These are phyloP conservation scores for Archips xylosteana DNA, from an alignment of 2,888 invertebrate genomes.

Conservation along the genomic window DNA sequence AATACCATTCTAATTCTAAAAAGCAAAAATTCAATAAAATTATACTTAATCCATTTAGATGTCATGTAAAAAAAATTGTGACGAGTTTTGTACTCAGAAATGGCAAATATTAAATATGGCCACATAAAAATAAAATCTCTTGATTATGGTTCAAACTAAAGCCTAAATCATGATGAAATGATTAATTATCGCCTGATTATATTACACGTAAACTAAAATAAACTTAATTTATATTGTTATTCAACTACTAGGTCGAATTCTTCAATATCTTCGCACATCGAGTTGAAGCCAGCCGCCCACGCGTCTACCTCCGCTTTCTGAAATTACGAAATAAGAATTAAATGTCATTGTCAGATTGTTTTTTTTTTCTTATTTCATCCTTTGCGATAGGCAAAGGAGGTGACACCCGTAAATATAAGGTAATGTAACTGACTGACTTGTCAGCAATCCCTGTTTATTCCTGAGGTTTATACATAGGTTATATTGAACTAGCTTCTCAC, in stretches of 20 bases:
- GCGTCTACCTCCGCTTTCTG: slow-evolving; percentile 82
- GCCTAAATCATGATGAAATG: slow-evolving; percentile 16
- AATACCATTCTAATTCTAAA: slow-evolving; percentile 12
- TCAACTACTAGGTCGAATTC: slow-evolving; percentile 77
- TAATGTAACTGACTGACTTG: too few relatives aligned
- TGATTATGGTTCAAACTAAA: slow-evolving; percentile 18
- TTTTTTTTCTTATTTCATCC: too few relatives aligned
- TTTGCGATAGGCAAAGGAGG: too few relatives aligned
- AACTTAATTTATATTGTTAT: slow-evolving; percentile 47
- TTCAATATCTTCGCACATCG: slow-evolving; percentile 85
- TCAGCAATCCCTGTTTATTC: too few relatives aligned
- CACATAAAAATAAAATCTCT: slow-evolving; percentile 24
- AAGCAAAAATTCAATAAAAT: slow-evolving; percentile 20
- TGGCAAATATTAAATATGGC: slow-evolving; percentile 36
- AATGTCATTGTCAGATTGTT: too few relatives aligned
- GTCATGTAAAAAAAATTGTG: slow-evolving; percentile 31
- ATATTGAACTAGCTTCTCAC: too few relatives aligned
- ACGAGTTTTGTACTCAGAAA: slow-evolving; percentile 30
- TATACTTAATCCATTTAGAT: slow-evolving; percentile 16
- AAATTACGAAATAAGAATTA: slow-evolving; percentile 51
- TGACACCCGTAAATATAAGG: too few relatives aligned
- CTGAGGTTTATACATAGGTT: too few relatives aligned
- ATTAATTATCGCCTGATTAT: background rate
- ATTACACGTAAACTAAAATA: background rate
- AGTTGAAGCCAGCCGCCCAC: slow-evolving; percentile 85